phyloP scores from a whole-genome alignment of 2,113 vertebrate species.

The Callaeas wilsoni region DNA sequence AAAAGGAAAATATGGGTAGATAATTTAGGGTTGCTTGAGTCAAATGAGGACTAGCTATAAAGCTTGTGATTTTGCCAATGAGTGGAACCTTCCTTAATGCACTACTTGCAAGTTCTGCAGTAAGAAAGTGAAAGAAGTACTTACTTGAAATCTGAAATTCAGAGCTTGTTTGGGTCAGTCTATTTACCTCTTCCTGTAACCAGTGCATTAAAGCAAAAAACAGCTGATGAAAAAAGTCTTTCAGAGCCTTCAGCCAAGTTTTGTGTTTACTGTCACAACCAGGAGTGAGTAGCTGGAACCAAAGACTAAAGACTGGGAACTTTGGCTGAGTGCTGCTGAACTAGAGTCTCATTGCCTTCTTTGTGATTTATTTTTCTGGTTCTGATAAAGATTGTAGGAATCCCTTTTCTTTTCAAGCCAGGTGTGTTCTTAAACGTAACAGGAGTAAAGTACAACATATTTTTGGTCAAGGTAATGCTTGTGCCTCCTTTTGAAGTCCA shows the following conservation, averaged over 20 bases:
- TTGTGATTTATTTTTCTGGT: not conserved
- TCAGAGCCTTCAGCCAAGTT: not conserved
- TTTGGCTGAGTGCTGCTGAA: not conserved
- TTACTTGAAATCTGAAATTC: not conserved
- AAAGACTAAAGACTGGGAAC: not conserved
- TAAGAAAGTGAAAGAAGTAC: not conserved
- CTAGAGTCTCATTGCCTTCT: not conserved
- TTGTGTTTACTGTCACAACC: not conserved
- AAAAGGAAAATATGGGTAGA: not conserved
- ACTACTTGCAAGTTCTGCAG: not conserved
- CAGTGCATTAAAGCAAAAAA: not conserved
- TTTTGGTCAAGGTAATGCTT: not conserved
- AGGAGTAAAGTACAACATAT: not conserved
- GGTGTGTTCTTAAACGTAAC: not conserved
- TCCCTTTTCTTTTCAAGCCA: not conserved
- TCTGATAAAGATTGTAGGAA: not conserved
- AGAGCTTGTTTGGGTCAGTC: not conserved
- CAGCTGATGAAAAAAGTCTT: not conserved
- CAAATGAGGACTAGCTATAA: not conserved
- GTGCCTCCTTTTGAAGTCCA: not conserved
- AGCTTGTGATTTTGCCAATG: not conserved
- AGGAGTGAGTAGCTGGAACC: not conserved
- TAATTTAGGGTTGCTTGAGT: conserved; percentile 28
- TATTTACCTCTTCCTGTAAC: not conserved
- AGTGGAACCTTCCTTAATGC: not conserved